These are phyloP conservation scores for Zygothrica quintamaculata DNA, from an alignment of 2,888 invertebrate species.

Conservation along the genomic window DNA sequence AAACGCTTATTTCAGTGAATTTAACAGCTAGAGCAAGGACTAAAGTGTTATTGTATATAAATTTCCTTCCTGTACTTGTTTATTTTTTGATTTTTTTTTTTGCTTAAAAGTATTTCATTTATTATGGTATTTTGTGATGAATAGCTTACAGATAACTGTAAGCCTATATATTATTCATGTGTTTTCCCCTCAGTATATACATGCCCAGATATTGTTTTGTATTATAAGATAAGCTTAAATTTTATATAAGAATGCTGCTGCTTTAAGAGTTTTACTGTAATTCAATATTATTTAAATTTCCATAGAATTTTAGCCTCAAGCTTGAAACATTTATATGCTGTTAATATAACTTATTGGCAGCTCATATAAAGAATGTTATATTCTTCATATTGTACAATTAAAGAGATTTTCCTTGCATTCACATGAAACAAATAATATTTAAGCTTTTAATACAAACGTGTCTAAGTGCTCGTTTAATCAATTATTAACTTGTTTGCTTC, in stretches of 20 bases:
- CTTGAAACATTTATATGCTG: background rate
- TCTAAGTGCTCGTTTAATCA: conserved; percentile 43
- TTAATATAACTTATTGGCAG: conserved; percentile 14
- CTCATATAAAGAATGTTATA: conserved; percentile 11
- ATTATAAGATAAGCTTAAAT: no score
- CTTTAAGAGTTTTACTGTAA: no score
- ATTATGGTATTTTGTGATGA: no score
- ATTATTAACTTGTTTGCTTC: conserved; percentile 57
- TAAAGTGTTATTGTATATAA: background rate
- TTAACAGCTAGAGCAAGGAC: background rate
- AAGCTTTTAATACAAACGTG: conserved; percentile 27
- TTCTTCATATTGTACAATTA: background rate
- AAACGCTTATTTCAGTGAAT: background rate
- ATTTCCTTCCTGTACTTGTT: no score
- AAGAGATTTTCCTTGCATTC: conserved; percentile 3
- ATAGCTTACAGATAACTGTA: no score
- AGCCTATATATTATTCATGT: no score
- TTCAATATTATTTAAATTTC: no score
- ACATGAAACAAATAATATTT: conserved; percentile 1
- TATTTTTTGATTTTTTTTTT: no score
- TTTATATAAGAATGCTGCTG: no score
- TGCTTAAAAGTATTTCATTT: no score
- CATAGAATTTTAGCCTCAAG: conserved; percentile 6
- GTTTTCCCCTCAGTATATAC: no score
- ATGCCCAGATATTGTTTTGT: no score